phyloP scores from a whole-genome alignment of 1,140 invertebrate species.

The Drosophila nikananu region DNA sequence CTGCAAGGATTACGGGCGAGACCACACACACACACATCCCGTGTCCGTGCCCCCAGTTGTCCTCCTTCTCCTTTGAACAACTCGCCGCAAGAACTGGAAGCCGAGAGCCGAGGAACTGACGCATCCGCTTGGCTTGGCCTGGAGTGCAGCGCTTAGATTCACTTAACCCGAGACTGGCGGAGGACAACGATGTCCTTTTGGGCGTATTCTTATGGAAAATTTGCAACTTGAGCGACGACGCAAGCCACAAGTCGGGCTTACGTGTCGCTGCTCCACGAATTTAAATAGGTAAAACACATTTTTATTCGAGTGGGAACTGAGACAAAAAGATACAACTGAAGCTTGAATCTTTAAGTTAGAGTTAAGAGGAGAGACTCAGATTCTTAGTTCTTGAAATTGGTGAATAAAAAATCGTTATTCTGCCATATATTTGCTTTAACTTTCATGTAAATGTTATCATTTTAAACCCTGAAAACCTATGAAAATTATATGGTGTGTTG shows the following conservation, averaged over 20 bases:
- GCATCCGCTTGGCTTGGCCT: slow-evolving; percentile 55
- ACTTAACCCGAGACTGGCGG: slow-evolving; percentile 45
- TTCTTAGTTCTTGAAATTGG: not conserved
- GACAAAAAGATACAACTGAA: not conserved
- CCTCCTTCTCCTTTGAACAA: slow-evolving; percentile 20
- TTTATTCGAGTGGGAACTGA: not conserved
- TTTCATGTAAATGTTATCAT: not conserved
- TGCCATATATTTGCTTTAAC: not conserved
- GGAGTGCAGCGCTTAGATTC: slow-evolving; percentile 65
- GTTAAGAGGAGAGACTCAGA: not conserved
- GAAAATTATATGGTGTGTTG: not conserved
- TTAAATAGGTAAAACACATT: slow-evolving; percentile 16
- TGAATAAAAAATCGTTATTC: not conserved
- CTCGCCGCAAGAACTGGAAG: slow-evolving; percentile 34
- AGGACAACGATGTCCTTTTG: slow-evolving; percentile 56
- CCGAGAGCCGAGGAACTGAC: slow-evolving; percentile 30
- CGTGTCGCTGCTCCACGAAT: not conserved
- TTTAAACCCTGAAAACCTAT: not conserved
- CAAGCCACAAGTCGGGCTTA: slow-evolving; percentile 14
- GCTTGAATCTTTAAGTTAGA: not conserved
- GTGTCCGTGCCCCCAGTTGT: slow-evolving; percentile 28
- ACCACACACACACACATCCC: not conserved
- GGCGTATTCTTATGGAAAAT: slow-evolving; percentile 57
- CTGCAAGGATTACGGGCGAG: slow-evolving; percentile 35
- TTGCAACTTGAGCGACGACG: slow-evolving; percentile 43